Percentiles rank a stretch among this genome's conserved stretches.
phyloP scores from a whole-genome alignment of 2,888 invertebrate genomes.

The Camponotus fellah region DNA sequence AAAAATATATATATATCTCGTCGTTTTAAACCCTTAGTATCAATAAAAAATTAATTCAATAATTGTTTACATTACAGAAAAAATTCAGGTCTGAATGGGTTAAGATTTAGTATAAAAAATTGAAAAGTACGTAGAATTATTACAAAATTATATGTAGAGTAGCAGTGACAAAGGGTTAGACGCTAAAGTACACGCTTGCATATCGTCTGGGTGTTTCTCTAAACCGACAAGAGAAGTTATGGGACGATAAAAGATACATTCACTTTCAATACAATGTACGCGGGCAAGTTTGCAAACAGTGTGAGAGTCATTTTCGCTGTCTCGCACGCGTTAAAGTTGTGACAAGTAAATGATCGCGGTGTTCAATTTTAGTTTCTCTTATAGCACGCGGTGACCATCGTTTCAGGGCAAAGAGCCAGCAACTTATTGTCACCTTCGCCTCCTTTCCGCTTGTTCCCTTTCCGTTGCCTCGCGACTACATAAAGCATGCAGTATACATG shows the following conservation, averaged over 20 bases:
- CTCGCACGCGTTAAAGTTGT: conserved; percentile 37
- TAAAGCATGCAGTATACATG: background rate
- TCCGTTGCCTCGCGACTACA: background rate
- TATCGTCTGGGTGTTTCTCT: conserved; percentile 9
- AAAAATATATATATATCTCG: no score
- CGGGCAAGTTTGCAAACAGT: conserved; percentile 43
- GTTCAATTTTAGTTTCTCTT: conserved; percentile 36
- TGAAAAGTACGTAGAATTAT: background rate
- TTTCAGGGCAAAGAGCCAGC: conserved; percentile 27
- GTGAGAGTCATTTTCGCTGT: conserved; percentile 6
- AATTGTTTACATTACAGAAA: no score
- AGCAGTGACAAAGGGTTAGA: background rate
- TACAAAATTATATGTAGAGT: background rate
- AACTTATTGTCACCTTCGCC: conserved; percentile 53
- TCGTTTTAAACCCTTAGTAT: no score
- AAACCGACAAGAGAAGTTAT: conserved; percentile 1
- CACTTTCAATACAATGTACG: conserved; percentile 22
- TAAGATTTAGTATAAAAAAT: background rate
- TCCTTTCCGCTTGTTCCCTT: conserved; percentile 13
- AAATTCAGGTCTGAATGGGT: background rate
- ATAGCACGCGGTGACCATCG: conserved; percentile 16
- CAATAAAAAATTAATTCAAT: no score
- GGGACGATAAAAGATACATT: conserved; percentile 42
- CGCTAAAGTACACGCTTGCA: background rate
- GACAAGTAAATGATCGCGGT: conserved; percentile 48